These are phyloP conservation scores for Brachyhypopomus gauderio DNA, from an alignment of 2,113 vertebrate species.

Conservation along the genomic window DNA sequence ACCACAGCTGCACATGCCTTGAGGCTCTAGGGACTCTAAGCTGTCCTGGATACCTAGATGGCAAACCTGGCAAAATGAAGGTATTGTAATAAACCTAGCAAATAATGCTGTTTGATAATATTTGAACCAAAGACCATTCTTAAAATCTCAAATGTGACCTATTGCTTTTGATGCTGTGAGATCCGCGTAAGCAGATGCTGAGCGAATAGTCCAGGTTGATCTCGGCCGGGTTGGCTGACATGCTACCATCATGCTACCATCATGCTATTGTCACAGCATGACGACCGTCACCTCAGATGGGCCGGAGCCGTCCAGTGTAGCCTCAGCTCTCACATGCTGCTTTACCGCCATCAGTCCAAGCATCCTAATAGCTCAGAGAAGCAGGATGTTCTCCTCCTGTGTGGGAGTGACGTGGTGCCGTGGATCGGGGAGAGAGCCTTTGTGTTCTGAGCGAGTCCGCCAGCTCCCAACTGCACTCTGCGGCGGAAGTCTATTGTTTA, in stretches of 20 bases:
- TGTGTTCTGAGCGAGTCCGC: slow-evolving; percentile 9
- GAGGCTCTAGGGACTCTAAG: no score
- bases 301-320: not conserved
- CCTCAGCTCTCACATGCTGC: not conserved
- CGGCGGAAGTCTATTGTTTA: slow-evolving; percentile 32
- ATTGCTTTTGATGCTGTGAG: not conserved
- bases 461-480: slow-evolving; percentile 12
- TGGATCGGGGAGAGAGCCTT: slow-evolving; percentile 35
- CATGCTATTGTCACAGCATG: not conserved
- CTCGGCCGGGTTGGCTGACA: not conserved
- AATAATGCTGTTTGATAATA: no score
- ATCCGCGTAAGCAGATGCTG: not conserved
- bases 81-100: no score
- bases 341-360: not conserved
- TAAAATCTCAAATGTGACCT: not conserved
- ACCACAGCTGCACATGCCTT: not conserved
- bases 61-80: not conserved
- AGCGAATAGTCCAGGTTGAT: not conserved
- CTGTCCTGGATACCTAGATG: not conserved
- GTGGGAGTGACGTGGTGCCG: not conserved
- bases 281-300: not conserved
- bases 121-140: not conserved
- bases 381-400: slow-evolving; percentile 6
- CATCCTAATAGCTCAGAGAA: not conserved
- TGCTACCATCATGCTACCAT: not conserved